Conservation (phyloP, 2,113 vertebrate genomes). For the Sprattus sprattus region DNA sequence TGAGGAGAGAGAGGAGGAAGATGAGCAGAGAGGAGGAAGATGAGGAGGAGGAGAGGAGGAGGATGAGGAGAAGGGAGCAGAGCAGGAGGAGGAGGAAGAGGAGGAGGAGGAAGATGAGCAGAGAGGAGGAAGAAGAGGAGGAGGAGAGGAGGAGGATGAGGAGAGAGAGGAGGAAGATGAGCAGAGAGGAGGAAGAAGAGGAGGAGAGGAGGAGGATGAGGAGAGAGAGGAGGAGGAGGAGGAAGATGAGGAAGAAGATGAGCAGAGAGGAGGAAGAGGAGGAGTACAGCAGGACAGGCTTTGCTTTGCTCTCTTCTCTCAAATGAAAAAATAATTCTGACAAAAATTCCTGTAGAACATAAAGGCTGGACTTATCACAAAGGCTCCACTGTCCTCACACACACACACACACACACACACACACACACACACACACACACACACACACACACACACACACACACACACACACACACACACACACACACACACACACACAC, state of each 20-base stretch:
- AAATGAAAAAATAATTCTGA: slow-evolving; percentile 52
- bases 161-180: slow-evolving; percentile 18
- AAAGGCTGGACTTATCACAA: slow-evolving; percentile 45
- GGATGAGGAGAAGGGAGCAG: too few species aligned
- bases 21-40: neutral
- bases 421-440: neutral
- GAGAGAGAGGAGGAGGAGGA: neutral
- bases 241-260: slow-evolving; percentile 41
- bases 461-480: neutral
- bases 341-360: neutral
- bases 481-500: neutral
- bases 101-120: slow-evolving; percentile 41
- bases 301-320: slow-evolving; percentile 18
- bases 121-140: neutral
- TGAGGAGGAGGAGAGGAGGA: neutral
- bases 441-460: too few species aligned
- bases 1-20: slow-evolving; percentile 34
- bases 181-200: neutral
- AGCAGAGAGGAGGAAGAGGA: slow-evolving; percentile 1
- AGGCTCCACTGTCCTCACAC: neutral
- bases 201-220: neutral
- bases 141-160: slow-evolving; percentile 49
- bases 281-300: neutral
- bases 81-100: neutral
- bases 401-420: neutral